Evolutionary conservation across 2,797 vertebrate species (phyloP).

Genomic region (Malurus splendens): DNA sequence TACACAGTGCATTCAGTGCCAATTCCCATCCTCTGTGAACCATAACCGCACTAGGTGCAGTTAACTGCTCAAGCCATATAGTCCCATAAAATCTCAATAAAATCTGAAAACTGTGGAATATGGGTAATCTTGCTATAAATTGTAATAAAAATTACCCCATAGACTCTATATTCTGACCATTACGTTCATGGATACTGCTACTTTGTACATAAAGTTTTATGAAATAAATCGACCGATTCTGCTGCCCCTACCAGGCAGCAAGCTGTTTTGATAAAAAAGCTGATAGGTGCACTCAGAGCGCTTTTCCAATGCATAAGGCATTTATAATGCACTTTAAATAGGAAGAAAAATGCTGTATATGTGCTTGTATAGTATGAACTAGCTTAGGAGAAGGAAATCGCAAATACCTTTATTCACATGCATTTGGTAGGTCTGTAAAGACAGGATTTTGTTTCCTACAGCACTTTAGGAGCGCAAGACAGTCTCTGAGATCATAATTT

Average conservation of each 20-base stretch:
- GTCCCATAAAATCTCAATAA: slow-evolving; percentile 72
- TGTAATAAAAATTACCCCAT: slow-evolving; percentile 73
- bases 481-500: background rate
- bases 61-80: slow-evolving; percentile 49
- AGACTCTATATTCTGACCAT: slow-evolving; percentile 72
- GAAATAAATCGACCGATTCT: slow-evolving; percentile 73
- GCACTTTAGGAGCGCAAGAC: background rate
- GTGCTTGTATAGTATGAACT: background rate
- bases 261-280: slow-evolving; percentile 68
- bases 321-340: slow-evolving; percentile 56
- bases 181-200: slow-evolving; percentile 71
- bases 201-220: slow-evolving; percentile 79
- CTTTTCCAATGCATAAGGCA: slow-evolving; percentile 48
- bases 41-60: background rate
- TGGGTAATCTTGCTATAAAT: slow-evolving; percentile 72
- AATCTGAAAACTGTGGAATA: slow-evolving; percentile 68
- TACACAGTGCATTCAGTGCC: slow-evolving; percentile 1
- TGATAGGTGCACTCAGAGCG: slow-evolving; percentile 28
- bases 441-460: slow-evolving; percentile 13
- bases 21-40: slow-evolving; percentile 35
- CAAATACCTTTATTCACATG: background rate
- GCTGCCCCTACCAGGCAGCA: slow-evolving; percentile 45
- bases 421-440: slow-evolving; percentile 40
- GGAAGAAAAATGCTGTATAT: slow-evolving; percentile 16
- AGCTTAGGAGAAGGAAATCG: slow-evolving; percentile 5